Conservation (phyloP, 2,113 vertebrate genomes). For the Oophaga pumilio region DNA sequence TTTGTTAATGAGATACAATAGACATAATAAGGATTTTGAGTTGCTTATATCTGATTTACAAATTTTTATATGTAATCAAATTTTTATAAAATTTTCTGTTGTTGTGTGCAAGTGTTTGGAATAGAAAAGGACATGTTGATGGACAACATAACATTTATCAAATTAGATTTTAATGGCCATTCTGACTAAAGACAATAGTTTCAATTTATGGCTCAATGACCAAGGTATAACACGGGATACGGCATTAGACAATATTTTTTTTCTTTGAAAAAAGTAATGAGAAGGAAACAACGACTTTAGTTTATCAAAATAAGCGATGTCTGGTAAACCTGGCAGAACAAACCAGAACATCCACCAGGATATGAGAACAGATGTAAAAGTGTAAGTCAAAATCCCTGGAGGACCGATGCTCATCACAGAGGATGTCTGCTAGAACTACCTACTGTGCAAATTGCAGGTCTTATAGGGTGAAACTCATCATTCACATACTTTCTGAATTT, state of each 20-base stretch:
- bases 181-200: neutral
- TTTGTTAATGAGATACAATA: neutral
- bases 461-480: neutral
- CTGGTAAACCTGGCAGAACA: slow-evolving; percentile 3
- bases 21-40: neutral
- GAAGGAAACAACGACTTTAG: neutral
- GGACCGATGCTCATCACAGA: neutral
- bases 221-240: neutral
- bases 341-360: neutral
- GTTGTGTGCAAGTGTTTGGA: neutral
- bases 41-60: neutral
- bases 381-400: neutral
- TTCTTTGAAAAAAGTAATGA: neutral
- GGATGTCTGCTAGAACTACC: neutral
- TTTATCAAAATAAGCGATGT: neutral
- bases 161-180: neutral
- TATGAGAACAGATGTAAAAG: slow-evolving; percentile 9
- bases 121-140: too few species aligned
- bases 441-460: neutral
- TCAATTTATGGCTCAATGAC: neutral
- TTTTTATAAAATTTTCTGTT: neutral
- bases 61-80: neutral
- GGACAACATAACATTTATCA: too few species aligned
- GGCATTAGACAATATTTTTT: neutral
- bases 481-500: neutral